Base-by-base conservation (phyloP, 2,888 invertebrate genomes). In the Chrysolina americana region DNA sequence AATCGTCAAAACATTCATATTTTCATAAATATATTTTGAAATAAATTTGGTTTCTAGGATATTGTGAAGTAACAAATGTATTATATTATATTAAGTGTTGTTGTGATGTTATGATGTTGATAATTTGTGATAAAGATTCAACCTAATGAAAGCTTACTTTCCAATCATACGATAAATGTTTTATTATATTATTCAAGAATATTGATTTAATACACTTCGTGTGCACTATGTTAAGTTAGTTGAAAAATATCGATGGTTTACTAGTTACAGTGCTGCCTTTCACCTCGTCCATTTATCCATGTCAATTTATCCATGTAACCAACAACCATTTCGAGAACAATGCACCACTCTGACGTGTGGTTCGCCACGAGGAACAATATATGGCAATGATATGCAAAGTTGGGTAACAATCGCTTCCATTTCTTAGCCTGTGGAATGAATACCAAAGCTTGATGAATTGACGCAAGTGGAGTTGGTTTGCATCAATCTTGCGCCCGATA, bases 401-500 rank as follows among this genome's bases (percentile, higher is more conserved):
- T 36, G 23, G 23, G 56, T 15, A 23, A 59, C 59, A 59, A 59
- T 59, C 59, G 59, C 28, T 59, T n/a, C 15, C 23, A 23, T 28
- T 59, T 28, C 13, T 59, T 59, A 36, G 17, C 3, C 11, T 9
- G n/a, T n/a, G 59, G 36, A 59, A 59, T 59, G 59, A 59, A 59
- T 59, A 59, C 59, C 28, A 59, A 59, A 59, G 59, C 59, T 36
- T 59, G 59, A 59, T 59, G 44, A 70, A 70, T 50, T 17, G 62
- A 44, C 21, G 62, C 62, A 13, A 69, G 73, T 70, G 65, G 44
- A 74, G 47, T 62, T 53, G 44, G 62, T 74, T 66, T 62, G 63
- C 62, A 70, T 70, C 74, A 74, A 74, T 74, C 70, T 74, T 63
- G n/a, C 28, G 59, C 28, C 50, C 66, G 74, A 74, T 74, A 74